Conservation (phyloP, 2,888 invertebrate species). For the Gnatocerus cornutus region DNA sequence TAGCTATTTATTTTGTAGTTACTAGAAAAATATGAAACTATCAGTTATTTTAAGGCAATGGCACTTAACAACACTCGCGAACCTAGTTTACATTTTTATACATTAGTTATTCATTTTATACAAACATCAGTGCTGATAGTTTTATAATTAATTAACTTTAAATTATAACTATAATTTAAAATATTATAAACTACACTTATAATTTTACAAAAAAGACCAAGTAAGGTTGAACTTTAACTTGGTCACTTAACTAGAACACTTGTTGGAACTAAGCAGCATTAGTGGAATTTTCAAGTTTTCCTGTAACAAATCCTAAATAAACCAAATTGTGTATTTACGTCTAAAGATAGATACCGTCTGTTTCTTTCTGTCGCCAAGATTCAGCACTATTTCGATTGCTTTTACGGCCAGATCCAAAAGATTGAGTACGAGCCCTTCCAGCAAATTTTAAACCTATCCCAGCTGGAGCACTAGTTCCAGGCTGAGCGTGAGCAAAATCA, state of each 20-base stretch:
- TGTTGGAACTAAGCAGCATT: conserved; percentile 45
- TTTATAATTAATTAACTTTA: conserved; percentile 41
- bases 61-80: conserved; percentile 60
- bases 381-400: conserved; percentile 60
- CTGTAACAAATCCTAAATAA: conserved; percentile 29
- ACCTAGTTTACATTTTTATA: conserved; percentile 54
- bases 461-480: conserved; percentile 69
- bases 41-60: conserved; percentile 63
- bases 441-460: conserved; percentile 61
- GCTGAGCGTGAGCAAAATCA: conserved; percentile 63
- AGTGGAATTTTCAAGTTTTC: conserved; percentile 43
- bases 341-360: conserved; percentile 51
- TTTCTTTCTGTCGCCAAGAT: conserved; percentile 67
- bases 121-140: conserved; percentile 48
- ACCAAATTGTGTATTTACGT: conserved; percentile 2
- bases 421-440: conserved; percentile 66
- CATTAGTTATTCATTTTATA: conserved; percentile 51
- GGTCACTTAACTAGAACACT: conserved; percentile 47
- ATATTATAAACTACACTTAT: conserved; percentile 35
- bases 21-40: conserved; percentile 66
- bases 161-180: conserved; percentile 46
- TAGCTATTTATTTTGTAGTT: conserved; percentile 54
- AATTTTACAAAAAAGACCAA: conserved; percentile 40
- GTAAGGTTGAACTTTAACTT: conserved; percentile 28
- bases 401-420: conserved; percentile 68